Base-by-base conservation (phyloP, 2,888 invertebrate genomes). In the Mythimna vitellina region DNA sequence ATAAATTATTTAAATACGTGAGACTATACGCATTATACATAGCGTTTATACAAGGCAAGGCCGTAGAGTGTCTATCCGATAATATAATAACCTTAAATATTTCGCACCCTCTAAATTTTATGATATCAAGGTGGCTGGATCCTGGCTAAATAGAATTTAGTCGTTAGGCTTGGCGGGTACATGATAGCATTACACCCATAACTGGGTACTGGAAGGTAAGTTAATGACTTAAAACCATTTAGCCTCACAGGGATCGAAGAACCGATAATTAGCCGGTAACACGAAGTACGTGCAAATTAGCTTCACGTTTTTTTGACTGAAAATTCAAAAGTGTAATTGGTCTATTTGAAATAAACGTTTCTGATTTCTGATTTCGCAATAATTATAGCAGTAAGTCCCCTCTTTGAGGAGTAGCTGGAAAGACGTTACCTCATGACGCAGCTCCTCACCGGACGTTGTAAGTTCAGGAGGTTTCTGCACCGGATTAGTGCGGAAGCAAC, bases 71-170 rank as follows among this genome's bases (percentile, higher is more conserved):
- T 65, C 42, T 51, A 65, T 25, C n/a, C 20, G 57, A 42, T 72
- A 81, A 69, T 64, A 53, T 68, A 70, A 73, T 66, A 76, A 68
- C 56, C 57, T 67, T 61, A 74, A 65, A 72, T 61, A 69, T 60
- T 61, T 66, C 42, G 10, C 76, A 65, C 68, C 78, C 65, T 79
- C 62, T 82, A 73, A 79, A 82, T 71, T n/a, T n/a, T 78, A 51
- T 63, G 56, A 69, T 42, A 58, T 29, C 29, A 57, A 56, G 58
- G 57, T 42, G 20, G 49, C 22, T 65, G 25, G 32, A 53, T 29
- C 70, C 29, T 51, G 20, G 32, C 57, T 73, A 62, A 73, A 79
- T 74, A 67, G 54, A 77, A 77, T 80, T 73, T 73, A 29, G 42
- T 70, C 64, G 2, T 76, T 65, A 65, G 22, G 54, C 54, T 64